These are phyloP conservation scores for Eulemur rufifrons DNA, from an alignment of 2,113 vertebrate genomes.

Conservation along the genomic window DNA sequence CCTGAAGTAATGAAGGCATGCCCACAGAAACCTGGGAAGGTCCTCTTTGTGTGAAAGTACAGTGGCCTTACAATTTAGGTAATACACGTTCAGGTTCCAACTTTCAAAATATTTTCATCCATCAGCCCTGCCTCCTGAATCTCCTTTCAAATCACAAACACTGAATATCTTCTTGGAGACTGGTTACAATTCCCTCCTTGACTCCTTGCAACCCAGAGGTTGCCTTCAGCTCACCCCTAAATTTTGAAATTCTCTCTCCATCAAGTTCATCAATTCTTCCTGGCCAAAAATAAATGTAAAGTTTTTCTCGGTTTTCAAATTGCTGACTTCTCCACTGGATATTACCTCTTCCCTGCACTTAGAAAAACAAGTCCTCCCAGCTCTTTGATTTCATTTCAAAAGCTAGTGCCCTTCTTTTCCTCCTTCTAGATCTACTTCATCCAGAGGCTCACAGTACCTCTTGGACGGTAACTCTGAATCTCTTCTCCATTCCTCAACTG, in stretches of 20 bases:
- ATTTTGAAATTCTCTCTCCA: conserved; percentile 21
- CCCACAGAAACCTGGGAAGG: background rate
- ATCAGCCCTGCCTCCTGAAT: background rate
- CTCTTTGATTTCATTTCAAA: conserved; percentile 26
- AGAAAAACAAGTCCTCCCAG: background rate
- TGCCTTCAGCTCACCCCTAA: background rate
- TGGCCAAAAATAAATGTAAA: conserved; percentile 5
- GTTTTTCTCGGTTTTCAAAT: conserved; percentile 17
- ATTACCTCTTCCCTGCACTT: background rate
- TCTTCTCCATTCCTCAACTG: background rate
- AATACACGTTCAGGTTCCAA: background rate
- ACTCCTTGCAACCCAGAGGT: background rate
- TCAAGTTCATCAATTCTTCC: background rate
- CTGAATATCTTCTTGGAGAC: background rate
- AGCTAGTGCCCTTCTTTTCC: background rate
- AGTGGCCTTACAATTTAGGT: background rate
- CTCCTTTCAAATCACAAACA: background rate
- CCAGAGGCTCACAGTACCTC: background rate
- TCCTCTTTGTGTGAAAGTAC: background rate
- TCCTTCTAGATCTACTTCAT: background rate
- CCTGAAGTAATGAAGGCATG: background rate
- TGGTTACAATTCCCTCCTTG: background rate
- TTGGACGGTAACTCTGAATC: background rate
- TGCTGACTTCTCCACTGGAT: background rate
- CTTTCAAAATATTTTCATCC: background rate